A percentile compares a stretch with the other conserved stretches of the same genome.
Conservation (phyloP, 2,888 invertebrate species). For the Dynastes grantii region DNA sequence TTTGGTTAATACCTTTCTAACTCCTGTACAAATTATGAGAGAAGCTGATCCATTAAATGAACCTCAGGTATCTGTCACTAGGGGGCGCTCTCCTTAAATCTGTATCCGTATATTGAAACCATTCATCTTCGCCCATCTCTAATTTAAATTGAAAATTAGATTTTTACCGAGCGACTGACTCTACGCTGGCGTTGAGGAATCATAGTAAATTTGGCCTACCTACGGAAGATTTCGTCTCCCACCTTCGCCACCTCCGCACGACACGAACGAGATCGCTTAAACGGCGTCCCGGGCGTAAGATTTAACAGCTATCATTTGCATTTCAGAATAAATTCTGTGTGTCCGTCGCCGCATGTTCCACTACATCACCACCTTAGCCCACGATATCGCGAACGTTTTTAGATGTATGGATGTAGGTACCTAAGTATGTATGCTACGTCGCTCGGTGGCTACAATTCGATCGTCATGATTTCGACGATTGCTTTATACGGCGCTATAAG, state of each 20-base stretch:
- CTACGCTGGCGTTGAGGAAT: neutral
- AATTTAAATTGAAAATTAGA: slow-evolving; percentile 58
- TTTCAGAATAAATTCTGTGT: slow-evolving; percentile 58
- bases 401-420: neutral
- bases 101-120: too few species aligned
- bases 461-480: slow-evolving; percentile 47
- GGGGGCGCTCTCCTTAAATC: too few species aligned
- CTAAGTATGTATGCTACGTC: neutral
- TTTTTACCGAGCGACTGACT: slow-evolving; percentile 52
- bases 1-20: too few species aligned
- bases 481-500: slow-evolving; percentile 49
- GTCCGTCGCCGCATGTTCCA: slow-evolving; percentile 13
- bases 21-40: too few species aligned
- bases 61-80: too few species aligned
- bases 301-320: slow-evolving; percentile 61
- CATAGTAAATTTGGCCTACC: slow-evolving; percentile 33
- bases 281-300: slow-evolving; percentile 56
- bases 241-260: slow-evolving; percentile 50
- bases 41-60: too few species aligned
- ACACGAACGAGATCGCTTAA: slow-evolving; percentile 52
- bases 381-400: slow-evolving; percentile 39
- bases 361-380: slow-evolving; percentile 29
- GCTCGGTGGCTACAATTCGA: slow-evolving; percentile 30
- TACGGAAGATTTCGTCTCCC: slow-evolving; percentile 44
- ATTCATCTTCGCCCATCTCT: slow-evolving; percentile 24